These are phyloP conservation scores for Clanis bilineata DNA, from an alignment of 2,888 invertebrate species.

Conservation along the genomic window DNA sequence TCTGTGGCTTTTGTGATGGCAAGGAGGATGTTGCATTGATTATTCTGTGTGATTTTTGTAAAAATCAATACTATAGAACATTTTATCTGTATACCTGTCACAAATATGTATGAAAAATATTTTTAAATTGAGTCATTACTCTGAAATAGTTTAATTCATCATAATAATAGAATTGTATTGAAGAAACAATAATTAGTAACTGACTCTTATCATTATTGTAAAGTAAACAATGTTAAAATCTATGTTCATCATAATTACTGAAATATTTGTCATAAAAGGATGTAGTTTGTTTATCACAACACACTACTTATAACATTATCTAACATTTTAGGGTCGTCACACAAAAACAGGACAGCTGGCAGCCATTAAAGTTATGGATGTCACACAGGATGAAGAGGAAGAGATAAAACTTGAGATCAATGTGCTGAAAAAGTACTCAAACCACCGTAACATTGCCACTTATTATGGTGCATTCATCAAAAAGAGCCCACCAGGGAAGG, in stretches of 20 bases:
- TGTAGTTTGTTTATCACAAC: background rate
- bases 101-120: too few relatives aligned
- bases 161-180: background rate
- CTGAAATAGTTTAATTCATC: background rate
- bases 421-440: conserved; percentile 99
- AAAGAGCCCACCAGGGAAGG: conserved; percentile 98
- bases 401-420: conserved; percentile 99
- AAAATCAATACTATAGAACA: background rate
- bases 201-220: too few relatives aligned
- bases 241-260: background rate
- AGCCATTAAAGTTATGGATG: conserved; percentile 99
- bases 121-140: background rate
- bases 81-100: too few relatives aligned
- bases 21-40: too few relatives aligned
- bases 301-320: conserved; percentile 1
- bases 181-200: too few relatives aligned
- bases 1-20: conserved; percentile 34
- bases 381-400: conserved; percentile 99
- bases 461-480: conserved; percentile 99
- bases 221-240: background rate
- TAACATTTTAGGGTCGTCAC: conserved; percentile 92
- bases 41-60: background rate
- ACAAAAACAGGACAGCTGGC: conserved; percentile 99
- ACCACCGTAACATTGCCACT: conserved; percentile 99
- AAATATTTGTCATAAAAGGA: background rate